Base-by-base conservation (phyloP, 2,113 vertebrate species). In the Picathartes gymnocephalus region DNA sequence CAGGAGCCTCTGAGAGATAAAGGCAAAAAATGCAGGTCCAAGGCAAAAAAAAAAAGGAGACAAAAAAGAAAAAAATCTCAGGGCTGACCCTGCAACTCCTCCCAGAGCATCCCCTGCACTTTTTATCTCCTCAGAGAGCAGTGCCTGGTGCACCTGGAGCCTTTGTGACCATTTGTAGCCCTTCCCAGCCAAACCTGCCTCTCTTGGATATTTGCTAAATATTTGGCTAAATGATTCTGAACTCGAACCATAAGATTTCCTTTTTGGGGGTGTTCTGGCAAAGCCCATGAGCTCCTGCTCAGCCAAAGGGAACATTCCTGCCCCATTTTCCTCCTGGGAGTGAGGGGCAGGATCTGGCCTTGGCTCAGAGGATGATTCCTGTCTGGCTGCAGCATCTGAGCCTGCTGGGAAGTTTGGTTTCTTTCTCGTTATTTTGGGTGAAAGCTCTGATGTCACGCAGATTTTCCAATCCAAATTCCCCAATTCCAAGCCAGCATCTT, bases 51-150 rank as follows among this genome's bases (percentile, higher is more conserved):
- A n/a, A 39, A 24, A 47, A 47, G 20, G 50, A 19, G 21, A 37
- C 12, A n/a, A 10, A 12, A 68, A 28, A 27, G 0, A 0, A 10
- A 30, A 58, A 31, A 0, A 6, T 5, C 39, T 78, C 40, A 10
- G 8, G 68, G 22, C 39, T 61, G 37, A 7, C 31, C n/a, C 58
- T 74, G 31, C 50, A 77, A 0, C 56, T 42, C 48, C 48, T 71
- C 37, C 62, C 44, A 22, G 53, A 8, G 27, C 28, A 44, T 28
- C 24, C 28, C 2, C 1, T 15, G 65, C 15, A 37, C 25, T 60
- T 81, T 40, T 57, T 5, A 7, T 35, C 45, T 13, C 47, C 9
- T 31, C 30, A 7, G 30, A 7, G 16, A 13, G 24, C 11, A 16
- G 31, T n/a, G 16, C 15, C 72, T 24, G 23, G 15, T 2, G 42